A percentile compares a stretch with the other conserved stretches of the same genome.
phyloP scores from a whole-genome alignment of 2,888 invertebrate genomes.

The Apotomis turbidana region DNA sequence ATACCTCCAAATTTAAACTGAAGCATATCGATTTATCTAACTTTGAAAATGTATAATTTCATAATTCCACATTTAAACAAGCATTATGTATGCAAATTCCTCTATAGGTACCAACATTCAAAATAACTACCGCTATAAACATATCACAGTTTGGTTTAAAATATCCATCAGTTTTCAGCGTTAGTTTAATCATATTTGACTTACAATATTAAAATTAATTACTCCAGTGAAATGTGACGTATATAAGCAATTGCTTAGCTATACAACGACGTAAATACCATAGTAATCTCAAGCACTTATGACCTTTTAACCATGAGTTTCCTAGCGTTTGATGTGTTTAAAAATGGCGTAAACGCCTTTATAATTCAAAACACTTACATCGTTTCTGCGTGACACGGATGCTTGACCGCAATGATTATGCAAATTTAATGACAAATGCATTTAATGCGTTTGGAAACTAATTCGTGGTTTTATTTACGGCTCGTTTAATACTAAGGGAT shows the following conservation, averaged over 20 bases:
- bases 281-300: no score
- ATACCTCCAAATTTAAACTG: no score
- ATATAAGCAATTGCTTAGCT: not conserved
- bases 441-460: constrained; percentile 28
- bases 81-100: no score
- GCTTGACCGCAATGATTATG: constrained; percentile 24
- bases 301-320: not conserved
- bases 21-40: no score
- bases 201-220: constrained; percentile 4
- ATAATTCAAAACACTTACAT: not conserved
- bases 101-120: no score
- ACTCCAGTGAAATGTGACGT: constrained; percentile 9
- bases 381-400: not conserved
- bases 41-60: no score
- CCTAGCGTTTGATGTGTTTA: not conserved
- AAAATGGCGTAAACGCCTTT: not conserved
- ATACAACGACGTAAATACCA: not conserved
- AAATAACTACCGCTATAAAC: not conserved
- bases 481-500: not conserved
- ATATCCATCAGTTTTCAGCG: not conserved
- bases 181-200: constrained; percentile 6
- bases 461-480: constrained; percentile 27
- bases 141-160: not conserved
- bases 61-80: no score
- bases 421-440: constrained; percentile 34